Evolutionary conservation across 2,113 vertebrate genomes (phyloP), one percentile per base, ranked within the genome.

Genomic region (Ailurus styani): DNA sequence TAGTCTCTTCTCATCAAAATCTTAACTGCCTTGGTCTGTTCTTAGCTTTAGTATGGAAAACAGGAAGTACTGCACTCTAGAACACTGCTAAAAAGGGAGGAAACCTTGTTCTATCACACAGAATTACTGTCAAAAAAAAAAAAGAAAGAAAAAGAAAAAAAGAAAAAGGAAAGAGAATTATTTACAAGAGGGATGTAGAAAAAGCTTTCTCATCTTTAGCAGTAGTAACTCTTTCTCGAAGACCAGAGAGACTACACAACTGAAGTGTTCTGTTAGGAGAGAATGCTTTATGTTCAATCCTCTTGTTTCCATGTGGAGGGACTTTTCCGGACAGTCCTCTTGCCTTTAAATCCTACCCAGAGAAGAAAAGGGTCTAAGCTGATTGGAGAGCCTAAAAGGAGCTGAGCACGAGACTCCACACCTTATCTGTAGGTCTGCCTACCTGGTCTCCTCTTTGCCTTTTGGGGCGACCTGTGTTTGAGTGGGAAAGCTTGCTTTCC

Each of bases 381-480:
- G 7, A 81, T 27, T 29, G 37, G 7, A 86, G 14, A 40, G 7
- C 21, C 52, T 42, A 10, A 60, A 55, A 75, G 27, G 23, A 78
- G 14, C 29, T 52, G 60, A 79, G 21, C 31, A 62, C 18, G 75
- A 54, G 9, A 1, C 11, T 23, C n/a, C 66, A 9, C 5, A 42
- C 12, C 3, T 6, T 6, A 42, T 31, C 10, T 57, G 54, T 72
- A 2, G 3, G 45, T 78, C 14, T 0, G 18, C 1, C 52, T 62
- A 5, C 9, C 12, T n/a, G 4, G 14, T 31, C 5, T 20, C 1
- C 0, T 37, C 1, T 73, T 11, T 47, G 55, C 23, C 62, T 82
- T 52, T 5, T 27, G 7, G 6, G n/a, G 13, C 45, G 10, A 11
- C 8, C 27, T 23, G 6, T 23, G 1, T 81, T 89, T 68, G 11